A percentile compares a stretch with the other conserved stretches of the same genome.
Evolutionary conservation across 2,888 invertebrate genomes (phyloP).

Genomic region (Imbricaverruca yamaguchii): DNA sequence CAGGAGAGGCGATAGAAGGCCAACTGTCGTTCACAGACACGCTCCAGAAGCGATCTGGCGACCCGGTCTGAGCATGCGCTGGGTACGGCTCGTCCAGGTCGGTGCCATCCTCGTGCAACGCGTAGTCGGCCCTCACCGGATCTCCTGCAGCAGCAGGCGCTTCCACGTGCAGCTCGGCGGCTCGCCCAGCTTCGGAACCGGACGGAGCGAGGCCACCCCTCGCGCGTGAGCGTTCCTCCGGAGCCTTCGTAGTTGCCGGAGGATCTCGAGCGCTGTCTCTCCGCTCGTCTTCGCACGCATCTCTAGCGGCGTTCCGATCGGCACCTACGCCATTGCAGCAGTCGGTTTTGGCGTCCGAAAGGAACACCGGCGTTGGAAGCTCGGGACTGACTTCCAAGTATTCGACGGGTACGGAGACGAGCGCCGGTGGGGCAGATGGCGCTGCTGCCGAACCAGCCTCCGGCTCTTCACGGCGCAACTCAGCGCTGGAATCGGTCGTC

Average conservation of each 20-base stretch:
- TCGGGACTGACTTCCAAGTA: not conserved
- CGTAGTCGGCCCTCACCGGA: too few species aligned
- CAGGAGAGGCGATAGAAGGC: not conserved
- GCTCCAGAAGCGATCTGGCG: not conserved
- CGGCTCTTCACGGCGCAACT: slow-evolving; percentile 32
- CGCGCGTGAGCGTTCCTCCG: too few species aligned
- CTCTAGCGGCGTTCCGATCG: too few species aligned
- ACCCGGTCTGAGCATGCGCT: not conserved
- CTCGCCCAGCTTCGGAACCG: too few species aligned
- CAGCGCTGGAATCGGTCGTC: too few species aligned
- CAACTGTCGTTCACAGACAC: not conserved
- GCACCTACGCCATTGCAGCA: not conserved
- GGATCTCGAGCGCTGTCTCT: too few species aligned
- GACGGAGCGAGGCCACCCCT: too few species aligned
- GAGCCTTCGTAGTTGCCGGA: too few species aligned
- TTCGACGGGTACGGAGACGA: not conserved
- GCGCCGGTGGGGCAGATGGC: not conserved
- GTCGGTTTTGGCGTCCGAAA: not conserved
- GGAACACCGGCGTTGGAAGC: not conserved
- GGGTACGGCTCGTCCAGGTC: not conserved
- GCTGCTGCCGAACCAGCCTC: slow-evolving; percentile 27
- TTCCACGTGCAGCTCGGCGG: too few species aligned
- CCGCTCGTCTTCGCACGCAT: too few species aligned
- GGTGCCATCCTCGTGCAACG: too few species aligned
- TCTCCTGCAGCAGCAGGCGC: too few species aligned